Base-by-base conservation (phyloP, 92 coral and sea anemone genomes). In the Heliopora coerulea region DNA sequence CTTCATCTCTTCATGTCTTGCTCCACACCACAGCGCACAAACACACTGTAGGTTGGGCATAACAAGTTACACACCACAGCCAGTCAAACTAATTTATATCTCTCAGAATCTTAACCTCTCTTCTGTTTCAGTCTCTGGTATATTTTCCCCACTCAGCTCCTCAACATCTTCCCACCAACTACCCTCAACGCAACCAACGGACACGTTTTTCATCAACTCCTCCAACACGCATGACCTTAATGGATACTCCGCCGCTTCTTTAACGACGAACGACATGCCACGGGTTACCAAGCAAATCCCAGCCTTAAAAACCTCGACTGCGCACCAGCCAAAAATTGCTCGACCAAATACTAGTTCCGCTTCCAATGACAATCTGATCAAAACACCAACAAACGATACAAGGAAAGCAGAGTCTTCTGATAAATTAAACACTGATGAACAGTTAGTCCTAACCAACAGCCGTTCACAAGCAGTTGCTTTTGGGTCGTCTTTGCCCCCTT, bases 131-230 rank as follows among this genome's bases (percentile, higher is more conserved):
- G 77, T 54, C 7, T 70, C 77, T n/a, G 50, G 77, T 34, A 40
- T 70, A 70, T 70, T 70, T 35, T 70, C 77, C 3, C 77, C 77
- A 13, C 15, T 70, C 62, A 70, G 40, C 49, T 50, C 19, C 62
- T 17, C 77, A 28, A 31, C 63, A 7, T 42, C 14, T 18, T 32
- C 32, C 49, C 20, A 30, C 35, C 58, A 49, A 34, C 63, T 24
- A n/a, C 50, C 63, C 17, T 52, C 63, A 9, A 23, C 77, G 48
- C 30, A 70, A 23, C 26, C 74, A 28, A 8, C 31, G 61, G 61
- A 56, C 28, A 31, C 33, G 30, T 28, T 56, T 23, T 3, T 7
- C 14, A 56, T 4, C 33, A 23, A 28, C 61, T 11, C 77, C 11
- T 46, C 56, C 49, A 56, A 62, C 48, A 70, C 77, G 18, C 29